These are phyloP conservation scores for Hirtodrosophila alboralis DNA, from an alignment of 2,888 invertebrate species.

Conservation along the genomic window DNA sequence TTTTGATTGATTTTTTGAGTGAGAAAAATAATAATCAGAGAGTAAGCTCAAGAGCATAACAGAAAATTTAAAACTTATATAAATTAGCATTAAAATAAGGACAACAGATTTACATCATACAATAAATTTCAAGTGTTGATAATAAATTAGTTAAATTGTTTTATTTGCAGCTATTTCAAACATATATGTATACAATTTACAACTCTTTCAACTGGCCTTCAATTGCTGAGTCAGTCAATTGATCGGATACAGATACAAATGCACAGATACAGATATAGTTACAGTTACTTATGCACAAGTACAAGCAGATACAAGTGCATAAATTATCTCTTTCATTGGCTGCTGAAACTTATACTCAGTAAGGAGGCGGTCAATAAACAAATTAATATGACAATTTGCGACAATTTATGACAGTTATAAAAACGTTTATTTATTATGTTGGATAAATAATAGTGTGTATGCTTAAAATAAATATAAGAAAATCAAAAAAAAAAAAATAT, in stretches of 20 bases:
- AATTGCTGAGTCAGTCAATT: conserved; percentile 36
- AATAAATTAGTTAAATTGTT: no score
- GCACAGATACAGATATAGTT: conserved; percentile 2
- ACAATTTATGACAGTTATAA: conserved; percentile 49
- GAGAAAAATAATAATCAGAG: no score
- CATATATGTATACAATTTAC: not conserved
- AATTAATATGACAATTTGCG: conserved; percentile 53
- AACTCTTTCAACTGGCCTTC: conserved; percentile 21
- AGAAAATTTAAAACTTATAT: no score
- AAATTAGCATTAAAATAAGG: no score
- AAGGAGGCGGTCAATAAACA: conserved; percentile 35
- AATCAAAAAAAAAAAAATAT: no score
- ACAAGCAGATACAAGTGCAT: conserved; percentile 13
- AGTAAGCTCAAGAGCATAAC: no score
- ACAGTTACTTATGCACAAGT: not conserved
- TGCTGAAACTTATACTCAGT: conserved; percentile 17
- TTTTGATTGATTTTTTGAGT: no score
- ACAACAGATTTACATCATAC: no score
- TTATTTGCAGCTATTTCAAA: no score
- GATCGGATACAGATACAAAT: conserved; percentile 5
- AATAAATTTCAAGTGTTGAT: no score
- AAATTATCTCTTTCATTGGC: conserved; percentile 30
- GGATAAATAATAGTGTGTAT: conserved; percentile 18
- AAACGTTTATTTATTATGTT: conserved; percentile 30
- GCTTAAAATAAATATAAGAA: no score